A percentile compares a stretch with the other conserved stretches of the same genome.
Conservation (phyloP, 2,888 invertebrate species). For the Ophion slaviceki region DNA sequence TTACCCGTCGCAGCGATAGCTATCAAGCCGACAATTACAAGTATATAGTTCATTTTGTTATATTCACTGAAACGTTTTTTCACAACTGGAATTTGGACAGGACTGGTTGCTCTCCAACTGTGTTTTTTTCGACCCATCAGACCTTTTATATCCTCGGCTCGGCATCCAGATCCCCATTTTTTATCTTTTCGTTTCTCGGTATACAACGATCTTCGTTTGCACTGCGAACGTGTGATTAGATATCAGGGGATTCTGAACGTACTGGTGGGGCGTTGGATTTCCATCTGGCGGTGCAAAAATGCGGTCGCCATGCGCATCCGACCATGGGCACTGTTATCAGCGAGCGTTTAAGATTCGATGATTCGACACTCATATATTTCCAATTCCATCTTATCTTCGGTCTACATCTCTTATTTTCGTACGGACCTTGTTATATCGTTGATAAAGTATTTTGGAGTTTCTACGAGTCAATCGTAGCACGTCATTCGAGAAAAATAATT, state of each 20-base stretch:
- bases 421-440: neutral
- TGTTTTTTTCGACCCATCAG: conserved; percentile 4
- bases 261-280: neutral
- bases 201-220: conserved; percentile 11
- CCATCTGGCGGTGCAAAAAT: neutral
- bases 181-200: neutral
- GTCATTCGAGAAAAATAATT: neutral
- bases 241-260: conserved; percentile 7
- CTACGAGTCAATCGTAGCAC: neutral
- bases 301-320: neutral
- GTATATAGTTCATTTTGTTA: conserved; percentile 32
- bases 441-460: neutral
- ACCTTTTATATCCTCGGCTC: conserved; percentile 12
- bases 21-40: neutral
- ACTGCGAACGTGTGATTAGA: conserved; percentile 14
- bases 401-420: neutral
- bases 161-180: neutral
- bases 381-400: neutral
- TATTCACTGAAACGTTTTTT: neutral
- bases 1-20: conserved; percentile 32
- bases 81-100: conserved; percentile 12
- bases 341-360: neutral
- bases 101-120: conserved; percentile 9
- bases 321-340: conserved; percentile 8
- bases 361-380: neutral